Conservation (phyloP, 1,140 invertebrate genomes). For the Meteorus sp. region DNA sequence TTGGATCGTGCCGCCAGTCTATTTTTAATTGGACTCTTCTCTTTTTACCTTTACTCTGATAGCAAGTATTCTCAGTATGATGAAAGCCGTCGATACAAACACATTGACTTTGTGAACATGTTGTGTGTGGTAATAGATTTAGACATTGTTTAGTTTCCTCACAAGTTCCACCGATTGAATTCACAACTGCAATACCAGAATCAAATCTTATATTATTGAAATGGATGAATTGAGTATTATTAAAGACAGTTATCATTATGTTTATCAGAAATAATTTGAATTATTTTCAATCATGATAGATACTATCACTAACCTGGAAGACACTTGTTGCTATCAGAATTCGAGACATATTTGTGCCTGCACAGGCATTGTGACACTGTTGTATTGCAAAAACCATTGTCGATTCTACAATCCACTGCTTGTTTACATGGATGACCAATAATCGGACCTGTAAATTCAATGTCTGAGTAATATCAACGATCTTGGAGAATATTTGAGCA, state of each 20-base stretch:
- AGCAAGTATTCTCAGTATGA: background rate
- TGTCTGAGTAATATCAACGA: too few species aligned
- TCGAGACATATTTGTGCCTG: constrained; percentile 12
- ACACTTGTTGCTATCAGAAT: constrained; percentile 13
- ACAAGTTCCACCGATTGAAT: background rate
- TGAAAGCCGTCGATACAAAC: constrained; percentile 7
- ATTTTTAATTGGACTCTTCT: background rate
- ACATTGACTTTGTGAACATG: background rate
- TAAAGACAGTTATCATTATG: too few species aligned
- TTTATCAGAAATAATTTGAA: too few species aligned
- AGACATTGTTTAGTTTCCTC: background rate
- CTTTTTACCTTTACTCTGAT: background rate
- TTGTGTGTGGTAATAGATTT: background rate
- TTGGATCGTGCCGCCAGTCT: background rate
- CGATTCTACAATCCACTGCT: constrained; percentile 16
- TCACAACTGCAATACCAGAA: background rate
- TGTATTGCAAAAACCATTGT: constrained; percentile 28
- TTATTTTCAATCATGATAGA: too few species aligned
- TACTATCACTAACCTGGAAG: too few species aligned
- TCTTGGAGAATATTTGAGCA: too few species aligned
- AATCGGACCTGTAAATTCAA: too few species aligned
- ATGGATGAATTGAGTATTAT: background rate
- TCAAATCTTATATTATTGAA: background rate
- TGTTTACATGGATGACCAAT: constrained; percentile 17
- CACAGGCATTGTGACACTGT: constrained; percentile 24